A percentile compares a stretch with the other conserved stretches of the same genome.
Evolutionary conservation across 2,113 vertebrate genomes (phyloP).

Genomic region (Oncorhynchus masou): DNA sequence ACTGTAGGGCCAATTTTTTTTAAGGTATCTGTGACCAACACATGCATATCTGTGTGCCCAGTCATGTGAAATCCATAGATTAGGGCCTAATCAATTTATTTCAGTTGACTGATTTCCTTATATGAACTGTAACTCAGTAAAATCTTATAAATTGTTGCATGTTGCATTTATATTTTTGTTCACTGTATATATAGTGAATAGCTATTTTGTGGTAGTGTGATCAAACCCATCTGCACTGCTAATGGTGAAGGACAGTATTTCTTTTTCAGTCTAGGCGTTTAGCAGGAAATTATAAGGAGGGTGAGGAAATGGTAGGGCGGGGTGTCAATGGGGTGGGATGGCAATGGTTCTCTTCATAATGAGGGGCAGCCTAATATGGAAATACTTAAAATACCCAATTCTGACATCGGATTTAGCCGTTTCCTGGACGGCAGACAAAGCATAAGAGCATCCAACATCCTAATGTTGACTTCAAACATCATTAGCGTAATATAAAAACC

Average conservation of each 20-base stretch:
- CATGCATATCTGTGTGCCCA: no score
- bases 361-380: slow-evolving; percentile 1
- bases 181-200: neutral
- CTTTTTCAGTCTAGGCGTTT: slow-evolving; percentile 32
- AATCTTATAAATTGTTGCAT: no score
- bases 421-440: neutral
- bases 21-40: no score
- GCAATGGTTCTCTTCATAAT: slow-evolving; percentile 12
- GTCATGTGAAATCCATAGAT: no score
- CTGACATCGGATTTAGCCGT: slow-evolving; percentile 11
- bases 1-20: no score
- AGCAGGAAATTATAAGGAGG: slow-evolving; percentile 43
- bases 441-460: neutral
- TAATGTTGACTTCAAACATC: neutral
- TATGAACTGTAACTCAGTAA: no score
- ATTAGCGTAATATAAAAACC: slow-evolving; percentile 3
- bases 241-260: slow-evolving; percentile 25
- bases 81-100: no score
- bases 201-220: neutral
- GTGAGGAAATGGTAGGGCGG: slow-evolving; percentile 32
- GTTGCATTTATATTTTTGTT: no score
- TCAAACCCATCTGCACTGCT: neutral
- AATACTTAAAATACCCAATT: neutral
- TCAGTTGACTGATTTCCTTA: no score
- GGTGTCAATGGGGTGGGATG: no score